These are phyloP conservation scores for Anhinga anhinga DNA, from an alignment of 2,113 vertebrate species.

Conservation along the genomic window DNA sequence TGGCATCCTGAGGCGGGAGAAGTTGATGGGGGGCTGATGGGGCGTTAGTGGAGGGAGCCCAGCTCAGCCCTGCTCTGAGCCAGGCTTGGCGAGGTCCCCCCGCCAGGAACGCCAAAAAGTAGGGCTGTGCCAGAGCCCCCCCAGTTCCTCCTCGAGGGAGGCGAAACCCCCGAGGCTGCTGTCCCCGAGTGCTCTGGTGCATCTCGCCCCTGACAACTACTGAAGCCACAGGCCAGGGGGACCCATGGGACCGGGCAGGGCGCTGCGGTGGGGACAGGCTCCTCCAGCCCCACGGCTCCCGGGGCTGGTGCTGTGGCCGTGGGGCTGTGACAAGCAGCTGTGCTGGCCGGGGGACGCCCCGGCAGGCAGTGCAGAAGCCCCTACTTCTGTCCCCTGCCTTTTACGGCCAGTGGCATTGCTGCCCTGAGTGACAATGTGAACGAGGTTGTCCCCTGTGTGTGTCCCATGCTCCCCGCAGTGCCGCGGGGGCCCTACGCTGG, in stretches of 20 bases:
- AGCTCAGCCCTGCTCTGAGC: neutral
- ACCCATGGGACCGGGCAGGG: neutral
- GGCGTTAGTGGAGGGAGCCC: neutral
- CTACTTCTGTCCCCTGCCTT: neutral
- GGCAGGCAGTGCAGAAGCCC: neutral
- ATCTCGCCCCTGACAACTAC: neutral
- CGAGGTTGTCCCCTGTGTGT: neutral
- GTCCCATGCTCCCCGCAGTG: neutral
- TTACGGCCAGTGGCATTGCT: neutral
- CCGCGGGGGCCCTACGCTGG: neutral
- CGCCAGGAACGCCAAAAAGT: neutral
- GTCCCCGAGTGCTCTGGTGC: neutral
- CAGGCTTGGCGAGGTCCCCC: neutral
- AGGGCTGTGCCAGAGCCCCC: neutral
- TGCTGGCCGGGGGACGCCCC: neutral
- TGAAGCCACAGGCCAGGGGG: neutral
- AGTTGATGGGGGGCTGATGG: neutral
- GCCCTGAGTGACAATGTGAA: neutral
- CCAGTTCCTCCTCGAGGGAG: neutral
- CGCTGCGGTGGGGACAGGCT: neutral
- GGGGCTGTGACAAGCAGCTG: neutral
- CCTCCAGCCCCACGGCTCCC: neutral
- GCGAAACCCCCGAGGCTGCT: rapidly evolving
- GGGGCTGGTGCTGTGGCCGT: neutral
- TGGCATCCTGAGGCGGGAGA: neutral